Conservation (phyloP, 2,888 invertebrate genomes). For the Darwinula stevensoni region DNA sequence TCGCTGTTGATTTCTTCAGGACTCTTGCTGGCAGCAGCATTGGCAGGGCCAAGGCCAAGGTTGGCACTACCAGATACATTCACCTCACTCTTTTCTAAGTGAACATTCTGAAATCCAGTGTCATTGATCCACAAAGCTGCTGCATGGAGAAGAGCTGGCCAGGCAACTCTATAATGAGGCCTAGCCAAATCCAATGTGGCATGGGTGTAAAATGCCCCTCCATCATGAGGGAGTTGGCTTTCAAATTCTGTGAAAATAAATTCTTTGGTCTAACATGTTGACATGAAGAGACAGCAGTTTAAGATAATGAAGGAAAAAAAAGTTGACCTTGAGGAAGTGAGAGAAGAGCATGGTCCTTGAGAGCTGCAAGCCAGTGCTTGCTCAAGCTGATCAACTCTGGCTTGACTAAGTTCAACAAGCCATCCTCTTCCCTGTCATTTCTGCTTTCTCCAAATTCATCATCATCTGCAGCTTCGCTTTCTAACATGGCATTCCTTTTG, state of each 20-base stretch:
- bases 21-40: slow-evolving; percentile 15
- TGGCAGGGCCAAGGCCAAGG: slow-evolving; percentile 11
- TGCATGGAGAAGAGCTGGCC: slow-evolving; percentile 86
- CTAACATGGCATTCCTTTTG: neutral
- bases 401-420: slow-evolving; percentile 57
- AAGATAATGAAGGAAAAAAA: neutral
- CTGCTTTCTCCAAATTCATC: too few species aligned
- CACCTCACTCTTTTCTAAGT: slow-evolving; percentile 14
- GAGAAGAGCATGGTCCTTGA: slow-evolving; percentile 77
- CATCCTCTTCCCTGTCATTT: slow-evolving; percentile 31
- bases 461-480: slow-evolving; percentile 10
- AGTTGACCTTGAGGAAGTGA: slow-evolving; percentile 44
- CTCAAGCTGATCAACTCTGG: slow-evolving; percentile 75
- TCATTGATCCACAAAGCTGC: slow-evolving; percentile 54
- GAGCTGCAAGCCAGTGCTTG: slow-evolving; percentile 75
- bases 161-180: slow-evolving; percentile 62
- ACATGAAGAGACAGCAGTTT: neutral
- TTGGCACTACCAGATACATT: slow-evolving; percentile 13
- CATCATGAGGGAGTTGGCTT: slow-evolving; percentile 75
- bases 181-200: slow-evolving; percentile 82
- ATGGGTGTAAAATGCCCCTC: slow-evolving; percentile 89
- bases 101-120: slow-evolving; percentile 24
- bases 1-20: slow-evolving; percentile 27
- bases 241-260: slow-evolving; percentile 35
- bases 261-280: neutral